Percentiles rank a stretch among this genome's conserved stretches.
phyloP scores from a whole-genome alignment of 2,797 vertebrate genomes.

The Anabacerthia variegaticeps region DNA sequence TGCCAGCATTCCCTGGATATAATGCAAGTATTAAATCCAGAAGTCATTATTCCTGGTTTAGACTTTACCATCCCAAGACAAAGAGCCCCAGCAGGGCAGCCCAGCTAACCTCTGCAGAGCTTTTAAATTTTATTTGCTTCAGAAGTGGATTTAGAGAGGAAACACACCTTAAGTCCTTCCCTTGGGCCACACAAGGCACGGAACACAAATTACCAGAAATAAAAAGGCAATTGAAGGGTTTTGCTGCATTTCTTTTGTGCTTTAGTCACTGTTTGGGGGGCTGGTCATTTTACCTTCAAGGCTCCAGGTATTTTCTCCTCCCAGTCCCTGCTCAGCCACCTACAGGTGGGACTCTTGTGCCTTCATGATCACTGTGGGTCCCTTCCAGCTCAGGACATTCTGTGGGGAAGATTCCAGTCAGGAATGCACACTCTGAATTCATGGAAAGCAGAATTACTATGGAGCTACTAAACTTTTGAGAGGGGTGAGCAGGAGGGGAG shows the following conservation, averaged over 20 bases:
- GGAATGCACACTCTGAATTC: not conserved
- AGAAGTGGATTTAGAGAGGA: not conserved
- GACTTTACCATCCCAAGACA: not conserved
- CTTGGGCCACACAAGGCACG: fast-evolving
- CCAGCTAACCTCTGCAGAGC: not conserved
- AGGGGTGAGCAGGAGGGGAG: not conserved
- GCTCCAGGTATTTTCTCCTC: not conserved
- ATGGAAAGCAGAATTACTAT: not conserved
- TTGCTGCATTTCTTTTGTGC: not conserved
- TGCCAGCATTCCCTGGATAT: not conserved
- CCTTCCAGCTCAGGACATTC: not conserved
- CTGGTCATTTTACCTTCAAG: not conserved
- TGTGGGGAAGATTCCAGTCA: not conserved
- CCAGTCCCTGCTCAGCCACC: not conserved
- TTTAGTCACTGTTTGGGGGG: not conserved
- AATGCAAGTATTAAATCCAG: not conserved
- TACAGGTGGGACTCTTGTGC: not conserved
- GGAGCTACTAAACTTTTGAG: not conserved
- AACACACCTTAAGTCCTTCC: not conserved
- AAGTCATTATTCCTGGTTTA: not conserved
- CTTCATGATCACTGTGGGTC: not conserved
- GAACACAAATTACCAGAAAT: not conserved
- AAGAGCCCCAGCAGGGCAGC: not conserved
- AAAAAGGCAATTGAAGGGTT: not conserved
- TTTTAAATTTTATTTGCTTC: not conserved